These are phyloP conservation scores for Polypedilum vanderplanki DNA, from an alignment of 1,140 invertebrate species.

Conservation along the genomic window DNA sequence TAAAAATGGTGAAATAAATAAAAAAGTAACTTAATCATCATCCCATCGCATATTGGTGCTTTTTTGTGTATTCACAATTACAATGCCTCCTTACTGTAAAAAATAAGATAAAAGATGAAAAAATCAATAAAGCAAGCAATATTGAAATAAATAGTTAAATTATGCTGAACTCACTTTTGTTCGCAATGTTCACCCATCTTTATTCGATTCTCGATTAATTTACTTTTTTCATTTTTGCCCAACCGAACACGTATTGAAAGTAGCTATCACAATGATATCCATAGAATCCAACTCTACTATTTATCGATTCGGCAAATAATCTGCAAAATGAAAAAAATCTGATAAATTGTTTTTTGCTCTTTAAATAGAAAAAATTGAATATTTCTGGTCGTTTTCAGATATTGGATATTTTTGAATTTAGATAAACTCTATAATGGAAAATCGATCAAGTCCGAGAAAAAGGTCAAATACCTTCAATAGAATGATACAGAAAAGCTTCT, in stretches of 20 bases:
- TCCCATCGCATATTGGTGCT: constrained; percentile 20
- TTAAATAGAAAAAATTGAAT: no score
- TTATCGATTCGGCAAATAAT: not conserved
- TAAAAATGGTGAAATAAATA: no score
- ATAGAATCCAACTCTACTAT: not conserved
- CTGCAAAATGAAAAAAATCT: not conserved
- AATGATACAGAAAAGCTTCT: not conserved
- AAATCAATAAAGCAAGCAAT: constrained; percentile 9
- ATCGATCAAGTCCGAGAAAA: not conserved
- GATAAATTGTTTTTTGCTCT: no score
- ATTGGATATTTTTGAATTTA: no score
- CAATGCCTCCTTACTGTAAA: not conserved
- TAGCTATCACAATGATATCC: constrained; percentile 6
- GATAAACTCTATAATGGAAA: not conserved
- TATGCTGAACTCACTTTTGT: not conserved
- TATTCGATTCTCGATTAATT: not conserved
- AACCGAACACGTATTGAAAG: constrained; percentile 16
- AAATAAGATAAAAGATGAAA: not conserved
- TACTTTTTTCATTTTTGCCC: not conserved
- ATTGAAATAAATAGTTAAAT: not conserved
- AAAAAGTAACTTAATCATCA: not conserved
- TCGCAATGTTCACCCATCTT: constrained; percentile 4
- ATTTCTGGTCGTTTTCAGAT: no score
- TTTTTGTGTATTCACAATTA: constrained; percentile 21
- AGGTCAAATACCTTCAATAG: no score